A percentile compares a stretch with the other conserved stretches of the same genome.
These are phyloP conservation scores for Pogona vitticeps DNA, from an alignment of 2,113 vertebrate genomes.

Conservation along the genomic window DNA sequence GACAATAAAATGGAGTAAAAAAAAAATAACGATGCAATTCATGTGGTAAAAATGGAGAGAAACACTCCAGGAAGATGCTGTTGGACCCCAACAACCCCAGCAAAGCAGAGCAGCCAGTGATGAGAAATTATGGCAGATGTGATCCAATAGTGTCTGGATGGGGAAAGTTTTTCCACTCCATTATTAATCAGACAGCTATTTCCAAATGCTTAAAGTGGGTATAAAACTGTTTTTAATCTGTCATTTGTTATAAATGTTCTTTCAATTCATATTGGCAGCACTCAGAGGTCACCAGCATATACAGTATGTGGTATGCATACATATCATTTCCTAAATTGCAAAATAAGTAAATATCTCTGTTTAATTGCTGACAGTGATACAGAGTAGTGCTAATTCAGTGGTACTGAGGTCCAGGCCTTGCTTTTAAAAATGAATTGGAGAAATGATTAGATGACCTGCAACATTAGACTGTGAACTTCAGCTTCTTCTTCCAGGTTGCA, in stretches of 20 bases:
- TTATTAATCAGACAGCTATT: neutral
- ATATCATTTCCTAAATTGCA: neutral
- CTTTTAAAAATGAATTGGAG: conserved; percentile 6
- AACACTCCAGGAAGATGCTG: neutral
- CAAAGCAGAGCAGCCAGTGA: too few relatives aligned
- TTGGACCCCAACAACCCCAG: too few relatives aligned
- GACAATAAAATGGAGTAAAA: too few relatives aligned
- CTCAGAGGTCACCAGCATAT: neutral
- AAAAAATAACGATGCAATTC: too few relatives aligned
- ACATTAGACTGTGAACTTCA: neutral
- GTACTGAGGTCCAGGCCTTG: neutral
- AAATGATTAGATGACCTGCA: conserved; percentile 5
- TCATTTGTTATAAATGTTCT: neutral
- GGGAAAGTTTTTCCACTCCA: too few relatives aligned
- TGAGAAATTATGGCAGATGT: too few relatives aligned
- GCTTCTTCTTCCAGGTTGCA: neutral
- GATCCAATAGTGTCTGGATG: too few relatives aligned
- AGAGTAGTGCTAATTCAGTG: neutral
- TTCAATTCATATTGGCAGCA: neutral
- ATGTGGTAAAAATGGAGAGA: neutral
- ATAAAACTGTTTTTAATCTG: neutral
- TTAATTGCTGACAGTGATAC: conserved; percentile 3
- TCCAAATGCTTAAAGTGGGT: neutral
- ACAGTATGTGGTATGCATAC: neutral
- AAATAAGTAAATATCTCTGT: neutral